These are phyloP conservation scores for Cichlasoma orientale DNA, from an alignment of 2,797 vertebrate species.

Conservation along the genomic window DNA sequence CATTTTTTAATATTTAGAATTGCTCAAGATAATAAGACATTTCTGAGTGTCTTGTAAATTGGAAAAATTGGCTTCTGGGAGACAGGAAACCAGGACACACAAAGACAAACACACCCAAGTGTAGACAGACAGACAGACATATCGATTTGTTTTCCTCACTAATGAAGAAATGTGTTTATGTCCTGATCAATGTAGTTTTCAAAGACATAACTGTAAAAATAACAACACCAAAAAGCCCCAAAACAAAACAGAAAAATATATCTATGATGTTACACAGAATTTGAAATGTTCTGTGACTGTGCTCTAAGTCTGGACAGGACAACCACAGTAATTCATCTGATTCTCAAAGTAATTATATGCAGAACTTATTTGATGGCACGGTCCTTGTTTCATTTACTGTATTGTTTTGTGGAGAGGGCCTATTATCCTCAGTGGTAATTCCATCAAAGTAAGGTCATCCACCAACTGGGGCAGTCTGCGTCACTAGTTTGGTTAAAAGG, in stretches of 20 bases:
- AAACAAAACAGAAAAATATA: background rate
- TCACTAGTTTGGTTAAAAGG: conserved; percentile 75
- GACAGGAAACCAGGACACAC: conserved; percentile 23
- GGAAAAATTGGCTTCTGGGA: background rate
- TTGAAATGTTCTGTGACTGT: conserved; percentile 2
- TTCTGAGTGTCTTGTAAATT: background rate
- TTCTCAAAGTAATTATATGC: conserved; percentile 10
- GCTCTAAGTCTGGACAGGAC: background rate
- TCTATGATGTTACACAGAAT: background rate
- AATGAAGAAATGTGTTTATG: conserved; percentile 33
- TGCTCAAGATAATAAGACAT: background rate
- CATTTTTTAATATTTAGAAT: background rate
- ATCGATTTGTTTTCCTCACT: conserved; percentile 58
- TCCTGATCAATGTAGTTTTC: background rate
- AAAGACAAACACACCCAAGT: background rate
- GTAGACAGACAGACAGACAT: conserved; percentile 23
- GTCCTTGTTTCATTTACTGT: conserved; percentile 34
- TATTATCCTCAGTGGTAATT: conserved; percentile 68
- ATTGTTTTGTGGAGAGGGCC: conserved; percentile 37
- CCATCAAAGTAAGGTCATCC: conserved; percentile 81
- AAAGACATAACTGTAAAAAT: background rate
- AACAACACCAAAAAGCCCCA: background rate
- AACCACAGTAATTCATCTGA: conserved; percentile 27
- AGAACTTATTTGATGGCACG: conserved; percentile 10
- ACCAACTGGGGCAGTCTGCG: conserved; percentile 58